These are phyloP conservation scores for Centroberyx gerrardi DNA, from an alignment of 2,797 vertebrate species.

Conservation along the genomic window DNA sequence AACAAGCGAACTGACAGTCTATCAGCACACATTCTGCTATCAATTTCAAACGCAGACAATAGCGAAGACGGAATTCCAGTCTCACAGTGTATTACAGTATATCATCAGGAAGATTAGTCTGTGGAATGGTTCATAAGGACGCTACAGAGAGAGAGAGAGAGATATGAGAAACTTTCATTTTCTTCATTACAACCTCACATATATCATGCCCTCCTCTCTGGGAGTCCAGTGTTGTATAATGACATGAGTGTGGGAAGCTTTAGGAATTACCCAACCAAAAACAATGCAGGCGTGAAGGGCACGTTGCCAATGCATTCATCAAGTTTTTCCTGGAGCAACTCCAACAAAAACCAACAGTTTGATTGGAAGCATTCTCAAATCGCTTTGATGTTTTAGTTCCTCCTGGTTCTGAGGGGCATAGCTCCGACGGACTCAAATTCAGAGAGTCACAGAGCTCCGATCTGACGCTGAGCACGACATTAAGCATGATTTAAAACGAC, in stretches of 20 bases:
- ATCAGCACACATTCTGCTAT: not conserved
- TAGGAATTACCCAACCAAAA: constrained; percentile 45
- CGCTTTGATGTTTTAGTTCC: constrained; percentile 70
- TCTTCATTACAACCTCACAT: not conserved
- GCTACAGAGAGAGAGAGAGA: not conserved
- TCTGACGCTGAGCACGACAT: constrained; percentile 74
- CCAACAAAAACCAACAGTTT: constrained; percentile 69
- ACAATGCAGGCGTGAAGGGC: constrained; percentile 60
- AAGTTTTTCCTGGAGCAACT: constrained; percentile 63
- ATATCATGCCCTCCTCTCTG: constrained; percentile 1
- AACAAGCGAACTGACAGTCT: not conserved
- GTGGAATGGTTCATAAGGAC: not conserved
- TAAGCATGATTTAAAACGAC: constrained; percentile 76
- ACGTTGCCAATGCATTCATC: constrained; percentile 49
- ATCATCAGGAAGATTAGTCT: not conserved
- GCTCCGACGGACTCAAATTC: constrained; percentile 54
- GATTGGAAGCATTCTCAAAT: constrained; percentile 48
- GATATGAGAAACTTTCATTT: not conserved
- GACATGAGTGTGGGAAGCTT: constrained; percentile 47
- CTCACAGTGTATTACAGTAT: too few relatives aligned
- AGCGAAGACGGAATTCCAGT: not conserved
- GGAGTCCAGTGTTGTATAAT: constrained; percentile 20
- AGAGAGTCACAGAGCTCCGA: constrained; percentile 60
- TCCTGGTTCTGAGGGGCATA: constrained; percentile 54
- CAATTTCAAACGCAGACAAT: not conserved